Evolutionary conservation across 1,140 invertebrate species (phyloP), one percentile per base, ranked within the genome.

Genomic region (Bombus sylvicola): DNA sequence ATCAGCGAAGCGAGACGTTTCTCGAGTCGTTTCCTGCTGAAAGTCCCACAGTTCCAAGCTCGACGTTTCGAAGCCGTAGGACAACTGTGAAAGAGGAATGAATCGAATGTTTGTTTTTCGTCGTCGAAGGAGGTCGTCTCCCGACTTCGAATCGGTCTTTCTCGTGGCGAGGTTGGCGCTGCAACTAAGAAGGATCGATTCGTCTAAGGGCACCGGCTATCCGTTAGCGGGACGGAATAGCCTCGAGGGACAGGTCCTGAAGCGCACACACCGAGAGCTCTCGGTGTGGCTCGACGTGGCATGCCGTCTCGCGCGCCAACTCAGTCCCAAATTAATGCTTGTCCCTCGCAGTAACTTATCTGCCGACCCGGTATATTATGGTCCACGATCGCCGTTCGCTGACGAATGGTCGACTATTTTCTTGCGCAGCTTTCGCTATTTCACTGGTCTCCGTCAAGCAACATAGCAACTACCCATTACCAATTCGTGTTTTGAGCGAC

Each of bases 331-430:
- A 95, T 95, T 94, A 95, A 94, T 95, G 93, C 88, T 85, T 91
- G 92, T 94, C 92, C 91, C 92, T 88, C 37, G 90, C 92, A 91
- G 92, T 94, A 94, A 95, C 92, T 94, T 94, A 94, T 93, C 92
- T 90, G 64, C 83, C 91, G 81, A 80, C 87, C 77, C 88, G 87
- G 88, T 93, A 92, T 92, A 93, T 93, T 93, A 94, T 93, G 89
- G 89, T 81, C 88, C 87, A 89, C 92, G 92, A 92, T 94, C 92
- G 90, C 84, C 87, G 84, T 87, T 86, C 89, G 79, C 89, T 92
- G 93, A 94, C 90, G 92, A 92, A 94, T 93, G 88, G 89, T 73
- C 85, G 76, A 89, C 83, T 90, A 92, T 93, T 92, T 93, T 92
- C 91, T 89, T 71, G 90, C 86, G 87, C 87, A 89, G 77, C 88